A percentile compares a stretch with the other conserved stretches of the same genome.
Conservation (phyloP, 1,140 invertebrate species). For the Procambarus clarkii region DNA sequence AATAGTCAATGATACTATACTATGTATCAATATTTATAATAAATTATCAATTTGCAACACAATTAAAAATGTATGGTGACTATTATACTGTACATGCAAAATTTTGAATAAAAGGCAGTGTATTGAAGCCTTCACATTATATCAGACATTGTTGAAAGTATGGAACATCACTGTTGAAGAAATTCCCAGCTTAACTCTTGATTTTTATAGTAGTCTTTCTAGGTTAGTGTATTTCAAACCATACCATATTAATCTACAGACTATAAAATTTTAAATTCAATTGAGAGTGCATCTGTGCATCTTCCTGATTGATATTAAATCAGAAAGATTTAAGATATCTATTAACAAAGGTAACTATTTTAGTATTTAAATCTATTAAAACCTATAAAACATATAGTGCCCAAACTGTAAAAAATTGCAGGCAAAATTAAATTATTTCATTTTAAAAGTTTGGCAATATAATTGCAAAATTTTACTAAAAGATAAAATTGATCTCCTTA, state of each 20-base stretch:
- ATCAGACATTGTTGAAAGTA: background rate
- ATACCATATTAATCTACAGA: background rate
- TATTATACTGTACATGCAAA: background rate
- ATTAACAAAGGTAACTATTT: background rate
- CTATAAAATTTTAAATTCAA: background rate
- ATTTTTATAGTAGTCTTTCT: too few relatives aligned
- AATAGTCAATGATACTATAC: background rate
- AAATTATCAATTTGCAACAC: background rate
- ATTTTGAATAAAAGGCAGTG: background rate
- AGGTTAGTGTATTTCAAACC: background rate
- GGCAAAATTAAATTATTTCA: background rate
- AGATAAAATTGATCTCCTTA: background rate
- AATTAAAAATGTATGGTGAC: background rate
- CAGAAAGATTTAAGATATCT: slow-evolving; percentile 15
- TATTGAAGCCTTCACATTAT: background rate
- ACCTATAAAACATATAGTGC: slow-evolving; percentile 12
- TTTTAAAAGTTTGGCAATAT: background rate
- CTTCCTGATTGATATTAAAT: slow-evolving; percentile 35
- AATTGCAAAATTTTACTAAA: background rate
- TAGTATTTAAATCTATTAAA: background rate
- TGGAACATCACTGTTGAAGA: background rate
- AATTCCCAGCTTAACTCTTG: too few relatives aligned
- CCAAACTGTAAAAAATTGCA: background rate
- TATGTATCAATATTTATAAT: background rate
- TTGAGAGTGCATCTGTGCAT: slow-evolving; percentile 44